Conservation (phyloP, 2,888 invertebrate species). For the Uropetala carovei region DNA sequence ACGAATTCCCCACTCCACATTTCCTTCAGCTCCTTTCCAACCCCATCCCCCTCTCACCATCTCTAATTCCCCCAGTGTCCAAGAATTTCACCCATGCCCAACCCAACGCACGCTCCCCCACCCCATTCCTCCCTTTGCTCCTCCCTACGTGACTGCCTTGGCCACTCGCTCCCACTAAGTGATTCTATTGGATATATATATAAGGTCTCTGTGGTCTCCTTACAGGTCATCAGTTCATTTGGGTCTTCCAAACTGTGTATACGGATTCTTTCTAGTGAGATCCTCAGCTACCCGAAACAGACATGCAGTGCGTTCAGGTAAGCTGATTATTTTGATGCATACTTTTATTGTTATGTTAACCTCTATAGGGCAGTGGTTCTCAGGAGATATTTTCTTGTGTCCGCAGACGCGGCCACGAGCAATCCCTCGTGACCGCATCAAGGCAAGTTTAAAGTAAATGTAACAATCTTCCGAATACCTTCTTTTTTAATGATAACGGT, state of each 20-base stretch:
- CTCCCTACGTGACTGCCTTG: background rate
- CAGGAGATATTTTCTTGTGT: no score
- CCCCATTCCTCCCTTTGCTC: background rate
- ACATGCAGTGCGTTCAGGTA: conserved; percentile 49
- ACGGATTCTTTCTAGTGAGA: background rate
- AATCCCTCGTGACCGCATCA: no score
- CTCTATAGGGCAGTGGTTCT: no score
- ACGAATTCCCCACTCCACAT: background rate
- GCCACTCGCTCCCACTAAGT: background rate
- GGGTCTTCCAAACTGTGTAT: conserved; percentile 18
- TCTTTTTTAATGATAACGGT: no score
- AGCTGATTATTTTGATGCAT: no score
- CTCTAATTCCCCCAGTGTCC: conserved; percentile 12
- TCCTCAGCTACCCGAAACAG: background rate
- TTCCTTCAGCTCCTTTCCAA: background rate
- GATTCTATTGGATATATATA: background rate
- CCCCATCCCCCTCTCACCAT: background rate
- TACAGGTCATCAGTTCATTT: conserved; percentile 33
- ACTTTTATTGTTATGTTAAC: no score
- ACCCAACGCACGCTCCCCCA: background rate
- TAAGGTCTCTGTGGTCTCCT: background rate
- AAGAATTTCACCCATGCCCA: conserved; percentile 46
- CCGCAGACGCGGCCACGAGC: no score
- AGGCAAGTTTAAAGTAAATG: no score
- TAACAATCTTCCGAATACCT: no score